A percentile compares a stretch with the other conserved stretches of the same genome.
These are phyloP conservation scores for Drosophila orosa DNA, from an alignment of 1,140 invertebrate genomes.

Conservation along the genomic window DNA sequence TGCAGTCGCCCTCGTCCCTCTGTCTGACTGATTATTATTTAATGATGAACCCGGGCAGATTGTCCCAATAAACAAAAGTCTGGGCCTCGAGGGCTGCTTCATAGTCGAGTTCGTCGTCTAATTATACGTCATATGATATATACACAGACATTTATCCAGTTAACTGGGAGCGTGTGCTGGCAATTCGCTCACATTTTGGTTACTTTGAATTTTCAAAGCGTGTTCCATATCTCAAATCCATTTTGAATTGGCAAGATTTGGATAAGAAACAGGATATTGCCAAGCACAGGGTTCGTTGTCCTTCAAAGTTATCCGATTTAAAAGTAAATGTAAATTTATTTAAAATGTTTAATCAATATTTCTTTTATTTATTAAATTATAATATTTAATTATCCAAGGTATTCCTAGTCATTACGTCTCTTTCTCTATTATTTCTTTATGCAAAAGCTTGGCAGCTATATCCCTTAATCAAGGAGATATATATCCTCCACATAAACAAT, in stretches of 20 bases:
- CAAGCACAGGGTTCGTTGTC: not conserved
- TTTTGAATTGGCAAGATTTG: slow-evolving; percentile 37
- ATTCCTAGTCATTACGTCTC: not conserved
- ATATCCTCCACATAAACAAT: slow-evolving; percentile 26
- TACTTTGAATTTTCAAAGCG: slow-evolving; percentile 2
- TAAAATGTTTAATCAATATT: not conserved
- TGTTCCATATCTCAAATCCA: slow-evolving; percentile 42
- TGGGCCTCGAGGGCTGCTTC: slow-evolving; percentile 24
- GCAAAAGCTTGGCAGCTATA: slow-evolving; percentile 3
- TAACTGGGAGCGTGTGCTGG: slow-evolving; percentile 8
- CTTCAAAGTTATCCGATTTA: not conserved
- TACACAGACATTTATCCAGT: slow-evolving; percentile 25
- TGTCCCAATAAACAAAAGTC: slow-evolving; percentile 51
- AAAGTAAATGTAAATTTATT: not conserved
- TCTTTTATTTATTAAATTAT: not conserved
- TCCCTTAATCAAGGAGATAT: slow-evolving; percentile 27
- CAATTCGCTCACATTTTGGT: slow-evolving; percentile 11
- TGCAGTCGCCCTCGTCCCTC: slow-evolving; percentile 12
- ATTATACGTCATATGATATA: slow-evolving; percentile 47
- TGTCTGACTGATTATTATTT: slow-evolving; percentile 72
- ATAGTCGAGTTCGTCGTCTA: slow-evolving; percentile 48
- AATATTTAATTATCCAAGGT: not conserved
- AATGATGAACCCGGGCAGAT: slow-evolving; percentile 71
- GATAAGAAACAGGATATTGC: slow-evolving; percentile 40
- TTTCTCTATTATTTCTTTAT: not conserved